Base-by-base conservation (phyloP, 1,140 invertebrate genomes). In the Drosophila willistoni region DNA sequence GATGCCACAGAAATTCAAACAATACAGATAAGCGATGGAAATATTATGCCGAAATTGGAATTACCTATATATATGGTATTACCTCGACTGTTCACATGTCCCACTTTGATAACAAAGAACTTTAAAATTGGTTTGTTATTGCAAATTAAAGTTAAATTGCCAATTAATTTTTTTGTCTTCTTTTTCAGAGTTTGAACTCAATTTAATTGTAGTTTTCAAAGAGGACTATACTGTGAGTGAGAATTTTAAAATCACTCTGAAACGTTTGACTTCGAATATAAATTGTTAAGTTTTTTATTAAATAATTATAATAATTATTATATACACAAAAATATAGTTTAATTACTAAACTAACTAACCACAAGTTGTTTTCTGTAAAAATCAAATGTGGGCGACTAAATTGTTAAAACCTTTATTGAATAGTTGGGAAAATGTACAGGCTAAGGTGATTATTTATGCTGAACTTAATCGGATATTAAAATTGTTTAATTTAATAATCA, bases 1-100 rank as follows among this genome's bases (percentile, higher is more conserved):
- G 98, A 99, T 94, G 98, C 97, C 2, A 99, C 98, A 3, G 98
- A 99, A 94, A 98, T 99, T 79, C 98, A 99, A 93, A 99, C 98
- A 92, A 98, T 99, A 92, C 98, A 99, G 94, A 96, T 99, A 72
- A 97, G 97, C 2, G 97, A 98, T 91, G 98, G 98, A 22, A 97
- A 99, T 93, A 95, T 98, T 54, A 94, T 94, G 56, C 94, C 96
- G 66, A 96, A 95, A 64, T 93, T 98, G 10, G 93, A 95, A 54
- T 96, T 99, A 86, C 98, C 98, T 19, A 97, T 99, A 91, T 96
- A 97, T 92, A 98, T 99, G 98, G 95, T 99, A 76, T 97, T 99
- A 92, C 98, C 98, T 61, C 93, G 98, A 56, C 93, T 99, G 14
- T 99, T 99, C 93, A 98, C 98, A 1, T 99, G 98, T 92, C 97